Evolutionary conservation across 2,888 invertebrate species (phyloP).

Genomic region (Maniola hyperantus): DNA sequence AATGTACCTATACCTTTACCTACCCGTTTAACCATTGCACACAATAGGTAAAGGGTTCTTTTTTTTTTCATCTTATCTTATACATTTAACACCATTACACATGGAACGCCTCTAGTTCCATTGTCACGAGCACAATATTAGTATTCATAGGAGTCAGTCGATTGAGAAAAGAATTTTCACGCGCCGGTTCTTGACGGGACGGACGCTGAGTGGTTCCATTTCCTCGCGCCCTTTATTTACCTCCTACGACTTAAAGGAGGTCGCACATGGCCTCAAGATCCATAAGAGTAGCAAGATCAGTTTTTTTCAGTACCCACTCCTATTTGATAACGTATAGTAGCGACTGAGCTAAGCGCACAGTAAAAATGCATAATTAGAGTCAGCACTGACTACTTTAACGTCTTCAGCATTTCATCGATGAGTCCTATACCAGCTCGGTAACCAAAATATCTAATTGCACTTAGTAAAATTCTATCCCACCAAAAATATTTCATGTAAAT

Average conservation of each 20-base stretch:
- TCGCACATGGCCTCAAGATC: neutral
- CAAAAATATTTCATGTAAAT: no score
- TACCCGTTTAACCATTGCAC: no score
- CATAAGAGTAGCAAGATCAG: neutral
- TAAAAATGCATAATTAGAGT: no score
- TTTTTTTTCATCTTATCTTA: neutral
- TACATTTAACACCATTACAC: constrained; percentile 36
- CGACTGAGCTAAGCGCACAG: no score
- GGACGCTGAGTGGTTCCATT: constrained; percentile 73
- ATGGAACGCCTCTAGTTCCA: constrained; percentile 56
- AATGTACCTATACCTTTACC: no score
- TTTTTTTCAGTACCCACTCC: no score
- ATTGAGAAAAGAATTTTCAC: constrained; percentile 78
- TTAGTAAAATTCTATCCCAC: no score
- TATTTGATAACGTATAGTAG: no score
- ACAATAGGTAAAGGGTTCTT: neutral
- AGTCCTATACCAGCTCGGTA: no score
- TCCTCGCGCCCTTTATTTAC: constrained; percentile 72
- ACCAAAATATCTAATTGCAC: no score
- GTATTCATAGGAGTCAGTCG: constrained; percentile 80
- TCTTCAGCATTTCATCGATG: no score
- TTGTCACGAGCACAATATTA: constrained; percentile 68
- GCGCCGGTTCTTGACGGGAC: constrained; percentile 69
- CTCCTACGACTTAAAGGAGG: constrained; percentile 33
- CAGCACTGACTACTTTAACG: no score